These are phyloP conservation scores for Periophthalmus magnuspinnatus DNA, from an alignment of 2,797 vertebrate genomes.

Conservation along the genomic window DNA sequence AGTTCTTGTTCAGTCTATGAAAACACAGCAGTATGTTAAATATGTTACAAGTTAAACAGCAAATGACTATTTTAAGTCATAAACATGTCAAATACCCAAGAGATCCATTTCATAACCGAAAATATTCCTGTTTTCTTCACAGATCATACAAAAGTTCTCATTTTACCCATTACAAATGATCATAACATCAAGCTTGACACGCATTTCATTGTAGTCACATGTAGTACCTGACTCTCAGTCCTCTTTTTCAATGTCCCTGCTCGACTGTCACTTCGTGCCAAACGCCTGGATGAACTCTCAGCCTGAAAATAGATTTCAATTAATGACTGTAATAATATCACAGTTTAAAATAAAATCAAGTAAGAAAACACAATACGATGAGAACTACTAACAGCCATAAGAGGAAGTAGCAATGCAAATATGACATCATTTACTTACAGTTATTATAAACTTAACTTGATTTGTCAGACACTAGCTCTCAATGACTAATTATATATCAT, in stretches of 20 bases:
- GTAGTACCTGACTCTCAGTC: slow-evolving; percentile 71
- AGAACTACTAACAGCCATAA: background rate
- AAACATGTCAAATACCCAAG: too few species aligned
- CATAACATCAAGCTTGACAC: background rate
- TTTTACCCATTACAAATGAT: too few species aligned
- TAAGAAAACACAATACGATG: background rate
- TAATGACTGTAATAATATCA: too few species aligned
- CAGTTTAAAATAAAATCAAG: background rate
- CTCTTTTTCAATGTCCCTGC: slow-evolving; percentile 66
- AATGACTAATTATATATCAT: background rate
- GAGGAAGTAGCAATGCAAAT: background rate
- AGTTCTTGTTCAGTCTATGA: slow-evolving; percentile 68
- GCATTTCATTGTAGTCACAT: background rate
- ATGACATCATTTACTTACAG: background rate
- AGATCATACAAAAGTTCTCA: too few species aligned
- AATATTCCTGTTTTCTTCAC: too few species aligned
- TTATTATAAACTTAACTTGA: background rate
- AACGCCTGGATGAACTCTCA: slow-evolving; percentile 71
- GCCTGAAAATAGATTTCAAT: slow-evolving; percentile 46
- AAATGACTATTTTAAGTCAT: background rate
- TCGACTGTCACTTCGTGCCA: slow-evolving; percentile 75
- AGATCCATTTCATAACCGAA: too few species aligned
- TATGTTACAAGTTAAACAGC: background rate
- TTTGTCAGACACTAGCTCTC: background rate
- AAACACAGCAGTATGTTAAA: slow-evolving; percentile 9